Conservation (phyloP, 2,888 invertebrate species). For the Griposia aprilina region DNA sequence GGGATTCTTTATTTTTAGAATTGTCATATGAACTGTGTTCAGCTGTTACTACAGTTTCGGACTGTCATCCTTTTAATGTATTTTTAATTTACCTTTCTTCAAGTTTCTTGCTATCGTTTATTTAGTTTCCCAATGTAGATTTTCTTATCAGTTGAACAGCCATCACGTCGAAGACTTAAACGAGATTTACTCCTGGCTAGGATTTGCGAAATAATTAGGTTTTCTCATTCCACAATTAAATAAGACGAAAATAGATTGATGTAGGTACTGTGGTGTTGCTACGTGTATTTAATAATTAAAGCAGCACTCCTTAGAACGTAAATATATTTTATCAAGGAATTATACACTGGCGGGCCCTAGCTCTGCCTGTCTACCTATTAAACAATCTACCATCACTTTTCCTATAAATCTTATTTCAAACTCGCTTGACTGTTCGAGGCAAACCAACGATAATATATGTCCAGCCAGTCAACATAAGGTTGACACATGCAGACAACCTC, state of each 20-base stretch:
- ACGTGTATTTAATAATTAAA: too few species aligned
- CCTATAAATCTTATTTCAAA: too few species aligned
- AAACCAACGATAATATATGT: too few species aligned
- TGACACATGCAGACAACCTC: too few species aligned
- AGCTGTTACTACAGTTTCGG: not conserved
- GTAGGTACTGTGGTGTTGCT: too few species aligned
- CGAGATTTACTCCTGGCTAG: not conserved
- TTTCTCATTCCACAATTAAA: slow-evolving; percentile 26
- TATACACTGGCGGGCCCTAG: too few species aligned
- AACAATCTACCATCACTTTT: too few species aligned
- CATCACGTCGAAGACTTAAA: not conserved
- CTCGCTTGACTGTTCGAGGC: too few species aligned
- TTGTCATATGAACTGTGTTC: not conserved
- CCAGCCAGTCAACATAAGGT: too few species aligned
- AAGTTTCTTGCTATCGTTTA: not conserved
- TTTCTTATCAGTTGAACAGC: not conserved
- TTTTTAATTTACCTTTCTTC: not conserved
- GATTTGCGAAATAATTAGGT: slow-evolving; percentile 23
- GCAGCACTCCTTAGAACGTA: too few species aligned
- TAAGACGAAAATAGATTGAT: slow-evolving; percentile 13
- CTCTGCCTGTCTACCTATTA: too few species aligned
- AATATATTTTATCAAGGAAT: too few species aligned
- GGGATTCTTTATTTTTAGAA: not conserved
- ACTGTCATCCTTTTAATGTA: not conserved
- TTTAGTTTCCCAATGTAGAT: not conserved